Conservation (phyloP, 2,797 vertebrate genomes). For the Sebastolobus altivelis region DNA sequence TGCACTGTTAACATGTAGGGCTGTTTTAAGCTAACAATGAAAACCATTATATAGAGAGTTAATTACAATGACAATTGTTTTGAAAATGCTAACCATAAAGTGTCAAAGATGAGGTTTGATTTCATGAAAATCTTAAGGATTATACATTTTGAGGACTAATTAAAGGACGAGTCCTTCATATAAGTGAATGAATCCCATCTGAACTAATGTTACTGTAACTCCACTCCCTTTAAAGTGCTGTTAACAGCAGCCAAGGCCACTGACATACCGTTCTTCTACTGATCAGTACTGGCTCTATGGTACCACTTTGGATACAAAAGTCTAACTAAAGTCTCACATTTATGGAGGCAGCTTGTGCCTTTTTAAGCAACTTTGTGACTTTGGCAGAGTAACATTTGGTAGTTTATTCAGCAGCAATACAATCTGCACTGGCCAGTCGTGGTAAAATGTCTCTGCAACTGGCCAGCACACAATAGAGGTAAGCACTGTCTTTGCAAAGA, state of each 20-base stretch:
- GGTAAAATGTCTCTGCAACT: slow-evolving; percentile 23
- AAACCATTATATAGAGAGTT: background rate
- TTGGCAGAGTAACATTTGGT: slow-evolving; percentile 19
- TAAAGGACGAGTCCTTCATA: background rate
- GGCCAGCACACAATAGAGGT: slow-evolving; percentile 18
- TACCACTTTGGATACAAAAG: slow-evolving; percentile 5
- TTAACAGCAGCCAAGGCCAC: slow-evolving; percentile 20
- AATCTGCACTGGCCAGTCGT: background rate
- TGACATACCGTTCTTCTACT: background rate
- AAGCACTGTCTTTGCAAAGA: slow-evolving; percentile 5
- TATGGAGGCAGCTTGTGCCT: slow-evolving; percentile 12
- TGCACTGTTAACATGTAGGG: background rate
- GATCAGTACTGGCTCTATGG: background rate
- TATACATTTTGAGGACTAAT: background rate
- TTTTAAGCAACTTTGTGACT: slow-evolving; percentile 54
- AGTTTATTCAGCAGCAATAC: slow-evolving; percentile 22
- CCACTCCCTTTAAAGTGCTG: slow-evolving; percentile 4
- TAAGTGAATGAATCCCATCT: background rate
- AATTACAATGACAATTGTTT: background rate
- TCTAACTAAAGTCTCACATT: background rate
- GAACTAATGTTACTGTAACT: background rate
- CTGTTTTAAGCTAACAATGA: background rate
- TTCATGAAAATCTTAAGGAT: background rate
- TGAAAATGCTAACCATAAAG: background rate
- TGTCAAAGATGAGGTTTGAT: background rate